phyloP scores from a whole-genome alignment of 2,113 vertebrate genomes.

The Acrocephalus kingi region DNA sequence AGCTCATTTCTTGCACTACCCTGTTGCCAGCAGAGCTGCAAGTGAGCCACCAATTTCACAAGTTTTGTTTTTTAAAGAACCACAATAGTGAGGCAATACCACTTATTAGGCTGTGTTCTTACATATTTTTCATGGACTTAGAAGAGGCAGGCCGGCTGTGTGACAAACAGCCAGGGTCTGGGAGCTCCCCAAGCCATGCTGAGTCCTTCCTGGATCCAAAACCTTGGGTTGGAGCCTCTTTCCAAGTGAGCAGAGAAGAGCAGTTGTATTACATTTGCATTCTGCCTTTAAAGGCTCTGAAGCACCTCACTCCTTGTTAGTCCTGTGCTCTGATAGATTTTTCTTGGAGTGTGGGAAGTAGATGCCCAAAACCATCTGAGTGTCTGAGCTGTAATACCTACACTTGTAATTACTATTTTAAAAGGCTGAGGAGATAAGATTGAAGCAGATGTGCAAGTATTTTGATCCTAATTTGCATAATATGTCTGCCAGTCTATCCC shows the following conservation, averaged over 20 bases:
- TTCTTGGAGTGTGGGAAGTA: neutral
- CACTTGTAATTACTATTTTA: neutral
- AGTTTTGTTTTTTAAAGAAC: neutral
- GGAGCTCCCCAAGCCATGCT: neutral
- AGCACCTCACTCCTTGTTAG: neutral
- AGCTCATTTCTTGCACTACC: neutral
- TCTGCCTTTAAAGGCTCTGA: neutral
- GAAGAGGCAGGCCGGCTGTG: neutral
- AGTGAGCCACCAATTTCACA: neutral
- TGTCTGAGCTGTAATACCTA: neutral
- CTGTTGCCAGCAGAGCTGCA: neutral
- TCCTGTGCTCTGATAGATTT: neutral
- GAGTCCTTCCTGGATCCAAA: neutral
- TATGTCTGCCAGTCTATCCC: neutral
- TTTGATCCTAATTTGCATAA: slow-evolving; percentile 16
- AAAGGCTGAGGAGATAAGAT: neutral
- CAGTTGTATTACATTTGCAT: neutral
- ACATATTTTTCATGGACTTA: neutral
- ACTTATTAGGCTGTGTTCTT: neutral
- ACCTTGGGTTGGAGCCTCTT: neutral
- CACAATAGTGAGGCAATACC: neutral
- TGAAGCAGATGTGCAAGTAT: neutral
- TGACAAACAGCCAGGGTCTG: neutral
- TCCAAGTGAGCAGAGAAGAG: neutral
- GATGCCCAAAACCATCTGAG: neutral